Base-by-base conservation (phyloP, 2,797 vertebrate species). In the Crocodylus rhombifer region DNA sequence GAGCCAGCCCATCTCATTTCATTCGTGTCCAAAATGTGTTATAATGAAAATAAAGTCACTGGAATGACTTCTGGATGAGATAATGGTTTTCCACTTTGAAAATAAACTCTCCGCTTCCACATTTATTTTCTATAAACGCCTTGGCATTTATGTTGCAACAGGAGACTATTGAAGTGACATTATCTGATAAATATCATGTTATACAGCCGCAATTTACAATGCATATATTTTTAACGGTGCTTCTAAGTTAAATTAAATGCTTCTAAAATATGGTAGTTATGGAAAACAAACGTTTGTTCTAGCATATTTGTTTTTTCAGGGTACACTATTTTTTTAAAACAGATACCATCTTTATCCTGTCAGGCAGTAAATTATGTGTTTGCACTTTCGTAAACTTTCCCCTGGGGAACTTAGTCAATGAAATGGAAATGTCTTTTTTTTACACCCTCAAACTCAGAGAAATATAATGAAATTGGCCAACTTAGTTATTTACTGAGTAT, bases 231-330 rank as follows among this genome's bases (percentile, higher is more conserved):
- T 97, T 97, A 96, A 96, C 89, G 0, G 91, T 62, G 79, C 88
- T 97, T 94, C 94, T 89, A 94, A 96, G 85, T 84, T 86, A 97
- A 97, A 97, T 97, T 95, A 97, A 97, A 95, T 92, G 96, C 91
- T 95, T 89, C 92, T 97, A 91, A 96, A 96, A 96, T 93, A 95
- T 4, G 76, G 91, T 92, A 86, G 88, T 97, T 90, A 91, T 4
- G 14, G 94, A 96, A 96, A 96, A 96, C 94, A 95, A 96, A 94
- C 93, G 95, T 90, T 82, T 95, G 78, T 65, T 96, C 77, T 55
- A 89, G 92, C 93, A 92, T 10, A 91, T 96, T 97, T 91, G 94
- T 89, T 88, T 96, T 96, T 94, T 96, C 88, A 96, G 92, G 93
- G 93, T 90, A 79, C 88, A 74, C 62, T 86, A 58, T 95, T 95